These are phyloP conservation scores for Neopelma chrysocephalum DNA, from an alignment of 2,797 vertebrate species.

Conservation along the genomic window DNA sequence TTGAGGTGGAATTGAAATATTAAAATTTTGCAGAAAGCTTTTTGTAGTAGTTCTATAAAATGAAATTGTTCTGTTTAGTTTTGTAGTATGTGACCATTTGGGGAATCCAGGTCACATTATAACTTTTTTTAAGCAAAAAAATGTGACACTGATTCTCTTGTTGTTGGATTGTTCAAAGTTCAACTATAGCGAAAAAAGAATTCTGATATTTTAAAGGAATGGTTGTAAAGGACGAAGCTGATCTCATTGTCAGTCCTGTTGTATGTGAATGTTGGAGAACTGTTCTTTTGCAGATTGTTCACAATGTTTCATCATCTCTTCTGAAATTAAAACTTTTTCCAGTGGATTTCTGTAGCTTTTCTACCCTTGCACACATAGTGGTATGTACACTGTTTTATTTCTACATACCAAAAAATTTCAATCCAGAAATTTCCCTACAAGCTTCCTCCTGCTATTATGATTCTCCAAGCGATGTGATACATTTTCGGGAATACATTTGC, in stretches of 20 bases:
- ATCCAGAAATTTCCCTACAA: background rate
- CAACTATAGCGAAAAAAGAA: background rate
- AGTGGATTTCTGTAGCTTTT: background rate
- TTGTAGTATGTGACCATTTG: background rate
- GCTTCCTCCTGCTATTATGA: background rate
- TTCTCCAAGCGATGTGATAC: background rate
- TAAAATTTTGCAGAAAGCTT: background rate
- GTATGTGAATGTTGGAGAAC: background rate
- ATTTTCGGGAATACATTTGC: background rate
- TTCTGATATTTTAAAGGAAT: background rate
- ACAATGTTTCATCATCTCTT: background rate
- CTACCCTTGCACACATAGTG: background rate
- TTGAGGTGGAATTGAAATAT: background rate
- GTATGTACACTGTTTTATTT: background rate
- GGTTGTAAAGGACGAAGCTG: background rate
- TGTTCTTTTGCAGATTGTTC: background rate
- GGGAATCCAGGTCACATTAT: background rate
- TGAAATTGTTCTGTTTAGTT: background rate
- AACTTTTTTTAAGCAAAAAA: background rate
- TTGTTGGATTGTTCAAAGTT: background rate
- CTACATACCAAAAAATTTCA: background rate
- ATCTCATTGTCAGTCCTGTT: background rate
- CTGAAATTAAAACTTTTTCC: background rate
- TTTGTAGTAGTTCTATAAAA: background rate
- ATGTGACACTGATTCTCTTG: background rate